Conservation (phyloP, 2,888 invertebrate species). For the Caenorhabditis auriculariae region DNA sequence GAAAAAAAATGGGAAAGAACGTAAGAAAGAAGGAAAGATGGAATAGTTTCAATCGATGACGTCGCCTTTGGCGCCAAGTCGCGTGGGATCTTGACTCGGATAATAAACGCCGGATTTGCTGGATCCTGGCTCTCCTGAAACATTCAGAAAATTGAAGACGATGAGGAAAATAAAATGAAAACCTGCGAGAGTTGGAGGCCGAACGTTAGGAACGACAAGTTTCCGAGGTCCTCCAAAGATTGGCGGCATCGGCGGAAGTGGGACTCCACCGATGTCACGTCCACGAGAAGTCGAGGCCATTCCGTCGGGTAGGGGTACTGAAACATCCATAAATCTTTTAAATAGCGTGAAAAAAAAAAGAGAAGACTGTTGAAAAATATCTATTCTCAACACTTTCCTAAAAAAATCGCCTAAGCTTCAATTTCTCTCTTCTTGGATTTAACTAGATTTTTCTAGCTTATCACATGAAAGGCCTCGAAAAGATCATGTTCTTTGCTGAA, state of each 20-base stretch:
- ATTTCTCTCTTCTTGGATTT: no score
- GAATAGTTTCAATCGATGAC: slow-evolving; percentile 31
- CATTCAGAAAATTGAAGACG: not conserved
- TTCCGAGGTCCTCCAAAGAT: slow-evolving; percentile 66
- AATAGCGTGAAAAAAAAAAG: no score
- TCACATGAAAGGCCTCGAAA: no score
- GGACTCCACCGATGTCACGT: slow-evolving; percentile 65
- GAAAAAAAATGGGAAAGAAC: not conserved
- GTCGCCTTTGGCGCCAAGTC: slow-evolving; percentile 62
- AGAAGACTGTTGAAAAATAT: no score
- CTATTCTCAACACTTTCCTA: no score
- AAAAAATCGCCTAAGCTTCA: no score
- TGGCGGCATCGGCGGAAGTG: slow-evolving; percentile 67
- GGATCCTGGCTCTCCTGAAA: not conserved
- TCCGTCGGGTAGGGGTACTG: slow-evolving; percentile 40
- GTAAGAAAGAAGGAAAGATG: not conserved
- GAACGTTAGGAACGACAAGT: slow-evolving; percentile 33
- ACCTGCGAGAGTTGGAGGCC: slow-evolving; percentile 15
- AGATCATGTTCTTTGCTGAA: no score
- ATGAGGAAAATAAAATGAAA: slow-evolving; percentile 2
- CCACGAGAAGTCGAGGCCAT: slow-evolving; percentile 43
- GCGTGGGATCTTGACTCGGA: slow-evolving; percentile 92
- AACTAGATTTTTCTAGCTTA: no score
- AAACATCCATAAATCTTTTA: slow-evolving; percentile 3
- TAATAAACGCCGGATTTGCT: slow-evolving; percentile 74